phyloP scores from a whole-genome alignment of 2,113 vertebrate species.

The Mus spicilegus region DNA sequence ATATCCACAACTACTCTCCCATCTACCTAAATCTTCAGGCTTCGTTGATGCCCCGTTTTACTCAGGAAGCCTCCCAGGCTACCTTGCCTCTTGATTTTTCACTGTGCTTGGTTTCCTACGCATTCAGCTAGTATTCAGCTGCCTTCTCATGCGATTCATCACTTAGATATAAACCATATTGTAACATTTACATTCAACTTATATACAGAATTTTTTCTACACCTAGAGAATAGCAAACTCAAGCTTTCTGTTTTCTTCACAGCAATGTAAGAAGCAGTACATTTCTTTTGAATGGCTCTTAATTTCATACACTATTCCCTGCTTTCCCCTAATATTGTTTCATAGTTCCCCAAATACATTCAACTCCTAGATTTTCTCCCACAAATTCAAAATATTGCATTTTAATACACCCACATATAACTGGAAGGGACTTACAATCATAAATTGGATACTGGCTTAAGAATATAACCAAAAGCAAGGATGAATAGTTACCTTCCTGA shows the following conservation, averaged over 20 bases:
- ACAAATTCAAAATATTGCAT: conserved; percentile 15
- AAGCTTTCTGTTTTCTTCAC: conserved; percentile 48
- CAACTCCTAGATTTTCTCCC: conserved; percentile 35
- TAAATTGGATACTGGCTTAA: background rate
- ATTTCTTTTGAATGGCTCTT: background rate
- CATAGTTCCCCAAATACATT: conserved; percentile 32
- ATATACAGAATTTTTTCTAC: conserved; percentile 62
- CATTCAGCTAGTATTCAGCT: conserved; percentile 50
- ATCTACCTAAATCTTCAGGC: conserved; percentile 38
- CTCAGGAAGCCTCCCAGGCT: conserved; percentile 48
- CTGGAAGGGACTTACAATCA: background rate
- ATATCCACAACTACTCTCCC: background rate
- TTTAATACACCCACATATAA: conserved; percentile 17
- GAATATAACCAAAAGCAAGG: conserved; percentile 35
- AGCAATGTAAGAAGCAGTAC: background rate
- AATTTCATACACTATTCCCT: background rate
- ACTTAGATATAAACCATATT: conserved; percentile 64
- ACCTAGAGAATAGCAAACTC: conserved; percentile 45
- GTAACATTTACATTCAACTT: conserved; percentile 63
- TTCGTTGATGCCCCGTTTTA: conserved; percentile 36
- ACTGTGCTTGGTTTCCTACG: conserved; percentile 39
- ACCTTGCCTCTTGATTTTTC: conserved; percentile 44
- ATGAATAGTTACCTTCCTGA: background rate
- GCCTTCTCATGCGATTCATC: conserved; percentile 52
- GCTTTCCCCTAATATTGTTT: conserved; percentile 31